phyloP scores from a whole-genome alignment of 2,888 invertebrate species.

The Stegophylla sp. region DNA sequence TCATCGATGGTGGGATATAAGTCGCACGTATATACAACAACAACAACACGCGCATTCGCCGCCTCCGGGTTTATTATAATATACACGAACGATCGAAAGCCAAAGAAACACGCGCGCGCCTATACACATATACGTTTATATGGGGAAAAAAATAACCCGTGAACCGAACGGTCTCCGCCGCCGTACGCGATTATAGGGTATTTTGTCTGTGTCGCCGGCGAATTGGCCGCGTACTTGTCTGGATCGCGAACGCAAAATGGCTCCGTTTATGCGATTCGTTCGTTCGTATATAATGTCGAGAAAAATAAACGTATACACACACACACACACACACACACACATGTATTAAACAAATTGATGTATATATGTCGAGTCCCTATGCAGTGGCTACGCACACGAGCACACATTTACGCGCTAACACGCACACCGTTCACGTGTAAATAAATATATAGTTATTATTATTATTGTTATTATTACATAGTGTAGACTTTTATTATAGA shows the following conservation, averaged over 20 bases:
- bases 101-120: background rate
- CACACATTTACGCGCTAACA: too few relatives aligned
- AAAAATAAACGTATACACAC: background rate
- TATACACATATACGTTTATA: too few relatives aligned
- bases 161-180: background rate
- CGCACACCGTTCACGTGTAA: too few relatives aligned
- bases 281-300: conserved; percentile 4
- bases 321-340: too few relatives aligned
- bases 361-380: too few relatives aligned
- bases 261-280: background rate
- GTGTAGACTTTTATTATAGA: background rate
- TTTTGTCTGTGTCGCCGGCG: conserved; percentile 28
- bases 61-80: conserved; percentile 1
- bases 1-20: background rate
- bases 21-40: background rate
- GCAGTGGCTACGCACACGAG: too few relatives aligned
- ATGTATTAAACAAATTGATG: background rate
- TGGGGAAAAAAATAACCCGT: background rate
- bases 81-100: background rate
- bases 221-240: conserved; percentile 28
- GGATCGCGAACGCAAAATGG: background rate
- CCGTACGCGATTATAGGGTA: conserved; percentile 23
- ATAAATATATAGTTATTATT: too few relatives aligned
- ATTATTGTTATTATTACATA: background rate
- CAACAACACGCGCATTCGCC: background rate